Evolutionary conservation across 2,888 invertebrate species (phyloP).

Genomic region (Serripes groenlandicus): DNA sequence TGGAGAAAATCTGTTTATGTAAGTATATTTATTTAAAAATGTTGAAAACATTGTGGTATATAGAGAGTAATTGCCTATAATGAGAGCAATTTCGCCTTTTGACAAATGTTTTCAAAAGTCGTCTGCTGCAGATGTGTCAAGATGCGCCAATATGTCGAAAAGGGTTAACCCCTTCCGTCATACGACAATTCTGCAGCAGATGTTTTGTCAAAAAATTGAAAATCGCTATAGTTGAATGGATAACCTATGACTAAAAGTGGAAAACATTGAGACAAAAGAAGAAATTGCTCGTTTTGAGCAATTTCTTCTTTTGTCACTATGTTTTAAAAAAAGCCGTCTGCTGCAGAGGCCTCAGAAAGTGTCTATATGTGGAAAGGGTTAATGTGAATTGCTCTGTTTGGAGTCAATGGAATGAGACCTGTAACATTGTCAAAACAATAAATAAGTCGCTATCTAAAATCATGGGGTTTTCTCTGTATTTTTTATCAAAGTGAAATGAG

Average conservation of each 20-base stretch:
- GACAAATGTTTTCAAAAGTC: neutral
- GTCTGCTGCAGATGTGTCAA: neutral
- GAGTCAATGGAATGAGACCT: neutral
- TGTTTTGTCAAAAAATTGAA: too few species aligned
- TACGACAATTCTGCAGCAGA: too few species aligned
- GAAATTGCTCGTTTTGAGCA: neutral
- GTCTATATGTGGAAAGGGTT: neutral
- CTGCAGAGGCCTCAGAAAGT: too few species aligned
- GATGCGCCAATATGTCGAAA: neutral
- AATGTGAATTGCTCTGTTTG: neutral
- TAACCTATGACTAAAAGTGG: neutral
- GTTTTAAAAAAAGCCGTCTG: neutral
- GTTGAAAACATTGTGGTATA: neutral
- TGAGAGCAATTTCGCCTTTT: constrained; percentile 7
- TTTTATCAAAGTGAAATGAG: constrained; percentile 10
- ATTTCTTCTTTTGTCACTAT: neutral
- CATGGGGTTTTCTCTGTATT: neutral
- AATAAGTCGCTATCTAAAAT: constrained; percentile 4
- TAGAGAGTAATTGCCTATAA: neutral
- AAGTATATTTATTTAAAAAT: neutral
- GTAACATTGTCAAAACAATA: constrained; percentile 5
- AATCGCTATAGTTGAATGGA: too few species aligned
- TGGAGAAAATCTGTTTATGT: too few species aligned
- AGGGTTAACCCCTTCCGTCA: too few species aligned
- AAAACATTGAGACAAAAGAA: neutral